Base-by-base conservation (phyloP, 2,113 vertebrate species). In the Etheostoma spectabile region DNA sequence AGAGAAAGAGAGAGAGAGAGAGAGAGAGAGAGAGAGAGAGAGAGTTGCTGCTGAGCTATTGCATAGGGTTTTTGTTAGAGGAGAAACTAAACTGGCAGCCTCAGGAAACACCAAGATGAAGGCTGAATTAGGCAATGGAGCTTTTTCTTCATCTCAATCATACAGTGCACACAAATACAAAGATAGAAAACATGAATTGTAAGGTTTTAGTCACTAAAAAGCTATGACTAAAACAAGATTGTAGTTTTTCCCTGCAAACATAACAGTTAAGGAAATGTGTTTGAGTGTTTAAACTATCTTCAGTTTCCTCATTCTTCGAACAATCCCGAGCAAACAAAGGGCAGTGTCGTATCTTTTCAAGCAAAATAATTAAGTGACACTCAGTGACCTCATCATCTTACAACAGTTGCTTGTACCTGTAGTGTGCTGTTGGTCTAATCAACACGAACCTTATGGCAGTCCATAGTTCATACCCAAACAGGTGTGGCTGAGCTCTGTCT, bases 401-500 rank as follows among this genome's bases (percentile, higher is more conserved):
- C 14, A 51, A 14, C 56, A 46, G 30, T 1, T 74, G 33, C 56
- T 42, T 33, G 53, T 48, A 52, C 46, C 38, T 33, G 46, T n/a
- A 46, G 38, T 60, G 60, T 22, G 56, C 57, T 18, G 35, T 22
- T n/a, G 18, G 12, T 77, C 24, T 57, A 57, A 48, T 49, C 22
- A 13, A 46, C 24, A 33, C 18, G 13, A 59, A 30, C 24, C 3
- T 30, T 66, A 59, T 46, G 4, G 22, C 16, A 11, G 67, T 80
- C 52, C 35, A 75, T 8, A 55, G 70, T 18, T 76, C 74, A 42
- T 1, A 35, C 13, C 70, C 46, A 33, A 6, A 84, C 16, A n/a
- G 49, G 56, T 38, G 38, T 68, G 35, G 64, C 22, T 57, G 18
- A 46, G 46, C 22, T 60, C 33, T 45, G 67, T 53, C 30, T 69